phyloP scores from a whole-genome alignment of 2,888 invertebrate species.

The Drosophila stalkeri region DNA sequence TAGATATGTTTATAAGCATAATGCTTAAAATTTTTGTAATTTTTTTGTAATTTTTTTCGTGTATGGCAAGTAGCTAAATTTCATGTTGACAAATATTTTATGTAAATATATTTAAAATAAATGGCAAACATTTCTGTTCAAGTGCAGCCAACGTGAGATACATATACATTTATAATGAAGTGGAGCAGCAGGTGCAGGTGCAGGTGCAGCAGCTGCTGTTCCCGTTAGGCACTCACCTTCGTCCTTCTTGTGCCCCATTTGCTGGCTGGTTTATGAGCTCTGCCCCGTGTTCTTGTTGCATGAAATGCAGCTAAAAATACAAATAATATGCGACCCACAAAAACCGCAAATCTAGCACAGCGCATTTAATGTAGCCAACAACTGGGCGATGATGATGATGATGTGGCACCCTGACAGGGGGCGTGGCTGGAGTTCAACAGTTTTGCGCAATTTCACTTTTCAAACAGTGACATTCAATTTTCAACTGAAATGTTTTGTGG shows the following conservation, averaged over 20 bases:
- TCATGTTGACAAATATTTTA: constrained; percentile 36
- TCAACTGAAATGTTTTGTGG: constrained; percentile 64
- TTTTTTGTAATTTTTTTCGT: constrained; percentile 15
- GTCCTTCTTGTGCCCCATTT: background rate
- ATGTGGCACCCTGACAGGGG: background rate
- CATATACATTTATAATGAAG: constrained; percentile 57
- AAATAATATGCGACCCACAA: constrained; percentile 64
- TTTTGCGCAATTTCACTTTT: constrained; percentile 57
- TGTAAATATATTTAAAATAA: constrained; percentile 44
- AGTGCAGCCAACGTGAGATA: constrained; percentile 40
- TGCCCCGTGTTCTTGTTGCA: constrained; percentile 4
- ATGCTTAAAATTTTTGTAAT: background rate
- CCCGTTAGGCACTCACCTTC: constrained; percentile 7
- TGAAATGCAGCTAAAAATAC: constrained; percentile 39
- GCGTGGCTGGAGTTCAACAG: constrained; percentile 20
- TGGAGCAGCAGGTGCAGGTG: constrained; percentile 13
- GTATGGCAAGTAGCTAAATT: constrained; percentile 31
- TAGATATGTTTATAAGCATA: background rate
- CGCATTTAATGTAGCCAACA: constrained; percentile 45
- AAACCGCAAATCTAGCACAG: constrained; percentile 66
- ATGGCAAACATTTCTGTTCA: constrained; percentile 45
- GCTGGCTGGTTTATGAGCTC: constrained; percentile 43
- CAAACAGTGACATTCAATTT: constrained; percentile 77
- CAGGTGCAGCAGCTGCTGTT: constrained; percentile 26
- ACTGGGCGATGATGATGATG: background rate